Base-by-base conservation (phyloP, 1,140 invertebrate species). In the Monochamus saltuarius region DNA sequence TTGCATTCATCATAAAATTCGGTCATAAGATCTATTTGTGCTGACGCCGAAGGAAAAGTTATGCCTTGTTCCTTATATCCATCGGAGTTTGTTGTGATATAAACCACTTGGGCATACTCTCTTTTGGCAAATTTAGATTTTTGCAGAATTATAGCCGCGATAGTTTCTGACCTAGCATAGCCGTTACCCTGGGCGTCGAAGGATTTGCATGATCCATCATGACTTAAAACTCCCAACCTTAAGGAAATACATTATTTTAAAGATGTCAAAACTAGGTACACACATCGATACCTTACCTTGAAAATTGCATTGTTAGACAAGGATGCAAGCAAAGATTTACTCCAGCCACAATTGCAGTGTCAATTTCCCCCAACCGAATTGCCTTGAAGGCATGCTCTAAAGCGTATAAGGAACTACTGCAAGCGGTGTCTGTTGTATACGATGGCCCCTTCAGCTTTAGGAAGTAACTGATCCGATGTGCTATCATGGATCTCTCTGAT, bases 1-100 rank as follows among this genome's bases (percentile, higher is more conserved):
- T 85, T 82, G 63, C 90, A 89, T 69, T 97, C 92, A n/a, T 85
- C 77, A 73, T 98, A 98, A 66, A 96, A 91, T 69, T 95, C 89
- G 16, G 83, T 76, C 0, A 98, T 75, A 0, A 98, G 79, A 49
- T 82, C 77, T 60, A 87, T 86, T 76, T 98, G 95, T 51, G 91
- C 82, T 14, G 85, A 79, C 22, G 90, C 91, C 1, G 91, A 92
- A 0, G 95, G 95, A 73, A 92, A 97, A 0, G 93, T 96, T 59
- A 98, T 95, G 11, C 91, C 91, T 71, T 58, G 56, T 17, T 66
- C 50, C 39, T 89, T 90, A 72, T 82, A 85, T 0, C 94, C 94
- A 78, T 96, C 93, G 69, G 89, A 90, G 77, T 95, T 95, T 7
- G 83, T 86, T 70, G 85, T 86, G 0, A 82, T 78, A 66, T 84